phyloP scores from a whole-genome alignment of 2,797 vertebrate species.

The Clamator glandarius region DNA sequence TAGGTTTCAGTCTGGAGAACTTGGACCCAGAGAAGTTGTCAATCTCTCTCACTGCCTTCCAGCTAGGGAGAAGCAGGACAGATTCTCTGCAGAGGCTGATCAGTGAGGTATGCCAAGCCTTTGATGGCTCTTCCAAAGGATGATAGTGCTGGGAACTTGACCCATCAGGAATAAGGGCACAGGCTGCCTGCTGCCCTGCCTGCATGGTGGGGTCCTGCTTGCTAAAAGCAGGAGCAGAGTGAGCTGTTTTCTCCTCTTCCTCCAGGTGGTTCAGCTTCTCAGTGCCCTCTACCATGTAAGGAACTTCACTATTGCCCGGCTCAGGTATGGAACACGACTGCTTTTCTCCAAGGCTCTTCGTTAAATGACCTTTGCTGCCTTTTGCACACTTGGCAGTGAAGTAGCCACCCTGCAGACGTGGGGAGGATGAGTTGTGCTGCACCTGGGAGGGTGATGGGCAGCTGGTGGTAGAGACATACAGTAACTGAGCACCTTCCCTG shows the following conservation, averaged over 20 bases:
- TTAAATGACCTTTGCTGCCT: accelerated
- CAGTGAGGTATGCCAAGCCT: neutral
- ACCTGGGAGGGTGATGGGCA: neutral
- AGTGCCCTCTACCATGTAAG: neutral
- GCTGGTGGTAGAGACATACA: neutral
- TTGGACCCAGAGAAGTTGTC: slow-evolving; percentile 47
- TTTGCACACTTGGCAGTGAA: accelerated
- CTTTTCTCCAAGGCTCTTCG: neutral
- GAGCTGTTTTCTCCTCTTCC: neutral
- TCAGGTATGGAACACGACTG: neutral
- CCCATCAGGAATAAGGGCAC: accelerated
- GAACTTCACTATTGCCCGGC: neutral
- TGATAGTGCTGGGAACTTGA: neutral
- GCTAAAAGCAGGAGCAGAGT: neutral
- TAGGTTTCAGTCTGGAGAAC: slow-evolving; percentile 49
- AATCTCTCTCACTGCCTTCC: slow-evolving; percentile 16
- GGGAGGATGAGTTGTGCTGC: neutral
- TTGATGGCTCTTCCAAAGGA: accelerated
- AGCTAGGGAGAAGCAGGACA: neutral
- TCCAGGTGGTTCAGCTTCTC: neutral
- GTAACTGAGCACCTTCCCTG: neutral
- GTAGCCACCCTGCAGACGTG: neutral
- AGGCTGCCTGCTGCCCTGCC: neutral
- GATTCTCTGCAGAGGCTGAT: neutral
- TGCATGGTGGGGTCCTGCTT: accelerated